These are phyloP conservation scores for Nanorana parkeri DNA, from an alignment of 2,113 vertebrate species.

Conservation along the genomic window DNA sequence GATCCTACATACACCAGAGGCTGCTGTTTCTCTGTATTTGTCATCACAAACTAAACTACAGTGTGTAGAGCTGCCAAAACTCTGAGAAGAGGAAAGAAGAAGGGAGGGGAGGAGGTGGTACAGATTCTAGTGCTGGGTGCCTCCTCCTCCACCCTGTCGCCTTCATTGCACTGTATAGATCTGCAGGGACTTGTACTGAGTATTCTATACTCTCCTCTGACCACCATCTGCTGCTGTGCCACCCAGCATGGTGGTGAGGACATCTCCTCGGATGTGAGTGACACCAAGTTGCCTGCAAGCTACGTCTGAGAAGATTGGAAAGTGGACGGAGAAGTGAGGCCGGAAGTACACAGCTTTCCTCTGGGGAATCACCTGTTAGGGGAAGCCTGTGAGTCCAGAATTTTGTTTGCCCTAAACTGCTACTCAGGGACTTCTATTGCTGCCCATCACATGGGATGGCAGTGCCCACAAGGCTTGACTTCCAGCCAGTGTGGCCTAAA, in stretches of 20 bases:
- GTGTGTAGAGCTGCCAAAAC: no score
- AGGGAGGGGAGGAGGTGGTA: not conserved
- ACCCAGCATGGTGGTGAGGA: not conserved
- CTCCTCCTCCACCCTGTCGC: constrained; percentile 11
- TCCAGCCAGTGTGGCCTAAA: not conserved
- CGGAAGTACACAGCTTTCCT: not conserved
- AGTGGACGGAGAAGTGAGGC: not conserved
- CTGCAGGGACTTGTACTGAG: not conserved
- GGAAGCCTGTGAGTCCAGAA: not conserved
- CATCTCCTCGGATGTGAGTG: not conserved
- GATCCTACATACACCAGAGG: no score
- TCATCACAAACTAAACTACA: no score
- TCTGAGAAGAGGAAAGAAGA: not conserved
- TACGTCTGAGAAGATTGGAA: not conserved
- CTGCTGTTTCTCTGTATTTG: no score
- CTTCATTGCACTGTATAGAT: not conserved
- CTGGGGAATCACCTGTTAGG: not conserved
- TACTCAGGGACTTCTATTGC: not conserved
- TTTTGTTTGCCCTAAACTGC: not conserved
- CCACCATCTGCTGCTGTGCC: not conserved
- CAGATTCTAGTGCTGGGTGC: constrained; percentile 6
- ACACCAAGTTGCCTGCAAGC: not conserved
- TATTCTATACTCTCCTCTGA: not conserved
- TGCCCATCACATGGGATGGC: not conserved
- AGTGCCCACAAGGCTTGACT: not conserved